phyloP scores from a whole-genome alignment of 1,140 invertebrate species.

The Trichoplusia ni region DNA sequence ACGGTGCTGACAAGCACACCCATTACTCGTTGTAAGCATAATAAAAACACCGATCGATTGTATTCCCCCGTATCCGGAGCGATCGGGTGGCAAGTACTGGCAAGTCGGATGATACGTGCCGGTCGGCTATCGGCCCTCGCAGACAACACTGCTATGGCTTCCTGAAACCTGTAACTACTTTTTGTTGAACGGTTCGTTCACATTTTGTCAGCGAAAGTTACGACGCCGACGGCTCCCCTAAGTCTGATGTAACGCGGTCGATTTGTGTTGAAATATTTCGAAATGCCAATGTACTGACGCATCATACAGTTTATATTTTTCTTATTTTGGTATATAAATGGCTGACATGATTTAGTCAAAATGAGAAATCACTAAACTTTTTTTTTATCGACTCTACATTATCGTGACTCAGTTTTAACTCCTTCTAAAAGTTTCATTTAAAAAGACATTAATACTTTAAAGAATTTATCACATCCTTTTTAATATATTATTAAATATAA shows the following conservation, averaged over 20 bases:
- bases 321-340: neutral
- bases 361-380: too few relatives aligned
- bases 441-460: too few relatives aligned
- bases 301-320: slow-evolving; percentile 3
- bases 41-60: slow-evolving; percentile 28
- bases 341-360: too few relatives aligned
- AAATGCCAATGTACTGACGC: slow-evolving; percentile 8
- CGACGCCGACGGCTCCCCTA: neutral
- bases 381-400: too few relatives aligned
- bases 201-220: slow-evolving; percentile 42
- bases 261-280: slow-evolving; percentile 16
- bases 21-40: slow-evolving; percentile 20
- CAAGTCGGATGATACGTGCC: slow-evolving; percentile 40
- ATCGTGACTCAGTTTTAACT: too few relatives aligned
- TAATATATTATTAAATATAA: too few relatives aligned
- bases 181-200: slow-evolving; percentile 48
- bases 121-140: slow-evolving; percentile 44
- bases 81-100: slow-evolving; percentile 44
- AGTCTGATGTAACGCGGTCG: neutral
- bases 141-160: slow-evolving; percentile 65
- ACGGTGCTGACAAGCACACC: slow-evolving; percentile 1
- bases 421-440: too few relatives aligned
- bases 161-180: slow-evolving; percentile 62
- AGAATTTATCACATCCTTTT: too few relatives aligned
- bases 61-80: slow-evolving; percentile 15